Conservation (phyloP, 2,113 vertebrate species). For the Leucoraja erinaceus region DNA sequence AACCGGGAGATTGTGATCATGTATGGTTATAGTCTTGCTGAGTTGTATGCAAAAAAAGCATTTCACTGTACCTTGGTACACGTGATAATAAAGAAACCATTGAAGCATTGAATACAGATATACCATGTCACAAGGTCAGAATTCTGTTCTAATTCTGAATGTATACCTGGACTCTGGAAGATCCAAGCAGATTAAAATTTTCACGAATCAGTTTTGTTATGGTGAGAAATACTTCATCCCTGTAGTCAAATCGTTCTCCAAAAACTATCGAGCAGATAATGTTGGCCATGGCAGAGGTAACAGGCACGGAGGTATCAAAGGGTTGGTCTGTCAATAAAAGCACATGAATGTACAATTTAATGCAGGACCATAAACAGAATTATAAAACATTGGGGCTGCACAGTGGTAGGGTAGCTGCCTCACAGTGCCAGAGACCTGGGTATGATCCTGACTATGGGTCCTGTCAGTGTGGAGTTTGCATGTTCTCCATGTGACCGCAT, state of each 20-base stretch:
- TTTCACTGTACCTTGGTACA: too few relatives aligned
- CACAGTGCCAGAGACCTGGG: too few relatives aligned
- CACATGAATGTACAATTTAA: background rate
- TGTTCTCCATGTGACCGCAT: too few relatives aligned
- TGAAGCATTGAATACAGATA: too few relatives aligned
- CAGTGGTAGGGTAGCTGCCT: too few relatives aligned
- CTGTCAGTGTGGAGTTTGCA: too few relatives aligned
- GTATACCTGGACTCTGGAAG: slow-evolving; percentile 55
- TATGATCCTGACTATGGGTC: too few relatives aligned
- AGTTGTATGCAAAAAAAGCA: too few relatives aligned
- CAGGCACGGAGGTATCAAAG: slow-evolving; percentile 53
- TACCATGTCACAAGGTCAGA: background rate
- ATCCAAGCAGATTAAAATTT: slow-evolving; percentile 61
- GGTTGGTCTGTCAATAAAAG: slow-evolving; percentile 46
- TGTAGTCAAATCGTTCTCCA: slow-evolving; percentile 60
- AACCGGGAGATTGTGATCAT: too few relatives aligned
- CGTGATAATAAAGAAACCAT: too few relatives aligned
- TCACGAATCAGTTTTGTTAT: slow-evolving; percentile 61
- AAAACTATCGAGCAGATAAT: slow-evolving; percentile 59
- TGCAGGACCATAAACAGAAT: accelerated
- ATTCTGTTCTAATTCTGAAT: background rate
- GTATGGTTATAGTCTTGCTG: too few relatives aligned
- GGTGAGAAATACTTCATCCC: slow-evolving; percentile 53
- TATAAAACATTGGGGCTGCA: too few relatives aligned
- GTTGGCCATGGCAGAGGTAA: slow-evolving; percentile 58